Evolutionary conservation across 2,113 vertebrate genomes (phyloP).

Genomic region (Hymenochirus boettgeri): DNA sequence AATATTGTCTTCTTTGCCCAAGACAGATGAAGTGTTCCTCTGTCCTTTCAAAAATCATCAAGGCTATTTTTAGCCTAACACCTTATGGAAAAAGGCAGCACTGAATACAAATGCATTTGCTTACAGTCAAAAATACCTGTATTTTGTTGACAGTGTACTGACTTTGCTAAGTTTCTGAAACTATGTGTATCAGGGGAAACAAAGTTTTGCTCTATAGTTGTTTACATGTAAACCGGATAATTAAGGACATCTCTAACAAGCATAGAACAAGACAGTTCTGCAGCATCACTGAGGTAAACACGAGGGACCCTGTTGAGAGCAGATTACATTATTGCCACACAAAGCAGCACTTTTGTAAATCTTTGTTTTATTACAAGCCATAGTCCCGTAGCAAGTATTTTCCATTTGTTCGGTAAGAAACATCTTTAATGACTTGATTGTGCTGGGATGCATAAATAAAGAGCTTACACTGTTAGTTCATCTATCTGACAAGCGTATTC

Average conservation of each 20-base stretch:
- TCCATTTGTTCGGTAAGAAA: constrained; percentile 43
- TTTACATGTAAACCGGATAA: not conserved
- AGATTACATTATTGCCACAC: constrained; percentile 11
- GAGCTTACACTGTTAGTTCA: constrained; percentile 36
- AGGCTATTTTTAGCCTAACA: too few relatives aligned
- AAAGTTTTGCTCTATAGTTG: not conserved
- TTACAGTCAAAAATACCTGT: too few relatives aligned
- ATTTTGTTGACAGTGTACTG: too few relatives aligned
- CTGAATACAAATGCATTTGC: too few relatives aligned
- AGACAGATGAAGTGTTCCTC: too few relatives aligned
- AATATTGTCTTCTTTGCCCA: too few relatives aligned
- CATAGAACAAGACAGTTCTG: not conserved
- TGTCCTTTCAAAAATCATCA: too few relatives aligned
- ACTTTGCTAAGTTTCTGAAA: not conserved
- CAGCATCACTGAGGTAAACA: constrained; percentile 4
- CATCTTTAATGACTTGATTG: constrained; percentile 47
- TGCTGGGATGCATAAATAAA: constrained; percentile 46
- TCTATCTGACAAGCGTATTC: constrained; percentile 38
- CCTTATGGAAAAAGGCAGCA: too few relatives aligned
- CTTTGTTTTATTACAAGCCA: constrained; percentile 42
- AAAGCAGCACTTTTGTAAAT: constrained; percentile 27
- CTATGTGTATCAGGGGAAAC: not conserved
- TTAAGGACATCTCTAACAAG: constrained; percentile 1
- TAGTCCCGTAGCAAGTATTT: constrained; percentile 36
- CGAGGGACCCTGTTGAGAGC: not conserved